Percentiles rank a stretch among this genome's conserved stretches.
Conservation (phyloP, 2,888 invertebrate genomes). For the Pseudococcus viburni region DNA sequence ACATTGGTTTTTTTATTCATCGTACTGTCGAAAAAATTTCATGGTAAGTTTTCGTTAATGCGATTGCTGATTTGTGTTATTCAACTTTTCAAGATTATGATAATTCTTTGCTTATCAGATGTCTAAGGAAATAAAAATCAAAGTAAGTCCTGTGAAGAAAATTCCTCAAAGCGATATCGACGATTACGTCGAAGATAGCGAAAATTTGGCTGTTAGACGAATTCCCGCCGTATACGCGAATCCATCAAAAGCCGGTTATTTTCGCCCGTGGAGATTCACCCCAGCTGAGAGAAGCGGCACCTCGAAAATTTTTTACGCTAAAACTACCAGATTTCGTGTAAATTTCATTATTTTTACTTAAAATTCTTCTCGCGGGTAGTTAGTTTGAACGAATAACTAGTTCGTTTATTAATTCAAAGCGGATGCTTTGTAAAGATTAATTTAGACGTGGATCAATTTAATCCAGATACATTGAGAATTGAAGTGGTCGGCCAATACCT, state of each 20-base stretch:
- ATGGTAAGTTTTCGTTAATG: background rate
- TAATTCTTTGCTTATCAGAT: background rate
- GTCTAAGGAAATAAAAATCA: conserved; percentile 55
- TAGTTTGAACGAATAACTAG: background rate
- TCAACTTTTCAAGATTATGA: background rate
- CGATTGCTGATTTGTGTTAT: background rate
- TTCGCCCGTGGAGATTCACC: conserved; percentile 52
- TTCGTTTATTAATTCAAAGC: conserved; percentile 46
- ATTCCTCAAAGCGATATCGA: background rate
- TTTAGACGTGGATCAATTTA: conserved; percentile 48
- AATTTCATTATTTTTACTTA: background rate
- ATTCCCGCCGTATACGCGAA: conserved; percentile 48
- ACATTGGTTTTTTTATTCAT: background rate
- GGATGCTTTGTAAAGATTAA: conserved; percentile 25
- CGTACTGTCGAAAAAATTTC: background rate
- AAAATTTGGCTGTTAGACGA: conserved; percentile 47
- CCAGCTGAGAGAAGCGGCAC: conserved; percentile 57
- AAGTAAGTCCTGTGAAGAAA: conserved; percentile 40
- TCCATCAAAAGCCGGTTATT: conserved; percentile 57
- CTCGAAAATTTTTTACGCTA: conserved; percentile 55
- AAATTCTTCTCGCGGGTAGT: background rate
- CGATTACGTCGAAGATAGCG: conserved; percentile 22
- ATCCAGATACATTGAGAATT: background rate
- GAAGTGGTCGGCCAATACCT: conserved; percentile 3
- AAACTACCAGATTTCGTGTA: conserved; percentile 56